Evolutionary conservation across 2,113 vertebrate species (phyloP).

Genomic region (Carettochelys insculpta): DNA sequence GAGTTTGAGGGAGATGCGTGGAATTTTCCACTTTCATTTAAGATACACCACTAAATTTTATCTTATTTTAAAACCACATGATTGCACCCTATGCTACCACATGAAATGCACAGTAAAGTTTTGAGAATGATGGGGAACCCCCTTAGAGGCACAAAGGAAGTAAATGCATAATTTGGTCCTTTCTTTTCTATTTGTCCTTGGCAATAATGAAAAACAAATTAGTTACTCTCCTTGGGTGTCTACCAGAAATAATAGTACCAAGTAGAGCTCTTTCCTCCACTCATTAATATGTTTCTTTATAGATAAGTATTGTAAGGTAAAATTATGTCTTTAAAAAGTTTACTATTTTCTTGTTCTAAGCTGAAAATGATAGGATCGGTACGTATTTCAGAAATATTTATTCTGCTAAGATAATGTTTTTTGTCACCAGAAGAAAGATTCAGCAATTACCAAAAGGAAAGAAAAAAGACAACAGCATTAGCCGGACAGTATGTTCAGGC

Average conservation of each 20-base stretch:
- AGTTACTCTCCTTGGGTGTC: conserved; percentile 83
- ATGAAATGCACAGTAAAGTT: conserved; percentile 70
- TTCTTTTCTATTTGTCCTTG: conserved; percentile 82
- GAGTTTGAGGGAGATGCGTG: conserved; percentile 51
- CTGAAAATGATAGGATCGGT: conserved; percentile 78
- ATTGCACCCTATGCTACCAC: conserved; percentile 62
- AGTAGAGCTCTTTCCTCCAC: conserved; percentile 60
- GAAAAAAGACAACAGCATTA: conserved; percentile 61
- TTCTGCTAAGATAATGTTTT: conserved; percentile 76
- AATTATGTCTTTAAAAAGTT: conserved; percentile 83
- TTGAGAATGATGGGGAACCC: conserved; percentile 63
- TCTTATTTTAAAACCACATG: conserved; percentile 63
- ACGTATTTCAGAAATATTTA: conserved; percentile 80
- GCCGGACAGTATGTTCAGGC: not conserved
- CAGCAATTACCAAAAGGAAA: conserved; percentile 68
- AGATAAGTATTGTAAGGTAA: conserved; percentile 87
- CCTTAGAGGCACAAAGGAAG: conserved; percentile 69
- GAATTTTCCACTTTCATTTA: conserved; percentile 70
- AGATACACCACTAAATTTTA: conserved; percentile 67
- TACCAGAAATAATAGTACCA: conserved; percentile 82
- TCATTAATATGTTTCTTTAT: conserved; percentile 86
- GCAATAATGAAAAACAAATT: conserved; percentile 85
- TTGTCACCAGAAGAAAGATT: conserved; percentile 78
- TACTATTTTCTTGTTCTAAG: conserved; percentile 79
- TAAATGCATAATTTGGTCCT: conserved; percentile 77